phyloP scores from a whole-genome alignment of 2,888 invertebrate species.

The Tetropium fuscum region DNA sequence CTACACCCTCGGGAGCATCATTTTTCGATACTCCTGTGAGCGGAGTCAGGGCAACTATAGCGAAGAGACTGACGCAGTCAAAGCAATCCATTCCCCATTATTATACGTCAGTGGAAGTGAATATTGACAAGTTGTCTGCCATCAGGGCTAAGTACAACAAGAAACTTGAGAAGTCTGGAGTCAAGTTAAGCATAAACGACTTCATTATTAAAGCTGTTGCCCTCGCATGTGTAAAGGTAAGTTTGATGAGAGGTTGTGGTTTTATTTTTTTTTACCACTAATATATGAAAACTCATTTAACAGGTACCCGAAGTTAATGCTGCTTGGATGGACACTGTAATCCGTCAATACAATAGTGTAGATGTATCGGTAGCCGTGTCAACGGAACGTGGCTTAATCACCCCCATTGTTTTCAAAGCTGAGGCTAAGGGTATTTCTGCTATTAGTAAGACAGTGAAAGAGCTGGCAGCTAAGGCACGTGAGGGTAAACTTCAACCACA shows the following conservation, averaged over 20 bases:
- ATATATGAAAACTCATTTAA: background rate
- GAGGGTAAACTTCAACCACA: slow-evolving; percentile 91
- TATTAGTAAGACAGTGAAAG: slow-evolving; percentile 84
- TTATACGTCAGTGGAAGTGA: slow-evolving; percentile 89
- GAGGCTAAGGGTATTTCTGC: slow-evolving; percentile 89
- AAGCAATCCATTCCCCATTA: slow-evolving; percentile 98
- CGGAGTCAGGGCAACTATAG: slow-evolving; percentile 88
- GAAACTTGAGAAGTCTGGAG: slow-evolving; percentile 79
- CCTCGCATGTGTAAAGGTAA: slow-evolving; percentile 80
- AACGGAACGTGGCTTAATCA: slow-evolving; percentile 94
- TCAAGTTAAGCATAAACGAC: slow-evolving; percentile 96
- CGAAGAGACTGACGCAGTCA: slow-evolving; percentile 87
- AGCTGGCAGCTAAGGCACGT: slow-evolving; percentile 86
- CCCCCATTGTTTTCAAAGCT: slow-evolving; percentile 94
- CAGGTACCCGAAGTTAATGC: slow-evolving; percentile 92
- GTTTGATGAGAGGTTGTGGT: background rate
- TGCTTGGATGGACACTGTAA: slow-evolving; percentile 93
- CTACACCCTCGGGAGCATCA: slow-evolving; percentile 54
- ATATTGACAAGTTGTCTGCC: slow-evolving; percentile 83
- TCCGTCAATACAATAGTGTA: slow-evolving; percentile 92
- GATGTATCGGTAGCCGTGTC: slow-evolving; percentile 98
- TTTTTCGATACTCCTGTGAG: slow-evolving; percentile 84
- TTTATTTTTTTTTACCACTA: too few relatives aligned
- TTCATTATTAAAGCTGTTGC: slow-evolving; percentile 96
- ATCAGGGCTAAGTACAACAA: slow-evolving; percentile 85